Evolutionary conservation across 2,888 invertebrate genomes (phyloP).

Genomic region (Mythimna lalbum): DNA sequence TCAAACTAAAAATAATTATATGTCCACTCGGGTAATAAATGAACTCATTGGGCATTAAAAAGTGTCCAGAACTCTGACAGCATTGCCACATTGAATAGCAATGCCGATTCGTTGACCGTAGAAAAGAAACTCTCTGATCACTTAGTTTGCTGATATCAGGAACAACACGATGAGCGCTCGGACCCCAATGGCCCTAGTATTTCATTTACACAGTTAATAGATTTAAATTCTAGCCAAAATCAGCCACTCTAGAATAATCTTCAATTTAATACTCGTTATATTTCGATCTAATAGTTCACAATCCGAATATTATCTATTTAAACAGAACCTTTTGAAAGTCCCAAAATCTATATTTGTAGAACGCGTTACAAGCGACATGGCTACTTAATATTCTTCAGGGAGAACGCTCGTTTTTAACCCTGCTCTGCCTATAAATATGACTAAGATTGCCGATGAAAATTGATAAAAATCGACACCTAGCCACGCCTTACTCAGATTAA

Average conservation of each 20-base stretch:
- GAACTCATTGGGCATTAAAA: too few relatives aligned
- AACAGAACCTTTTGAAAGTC: slow-evolving; percentile 43
- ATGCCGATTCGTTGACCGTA: too few relatives aligned
- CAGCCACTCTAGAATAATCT: slow-evolving; percentile 15
- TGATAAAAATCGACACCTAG: slow-evolving; percentile 66
- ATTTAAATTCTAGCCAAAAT: neutral
- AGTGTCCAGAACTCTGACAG: too few relatives aligned
- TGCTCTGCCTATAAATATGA: slow-evolving; percentile 61
- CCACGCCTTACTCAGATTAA: slow-evolving; percentile 60
- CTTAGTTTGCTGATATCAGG: too few relatives aligned
- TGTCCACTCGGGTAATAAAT: too few relatives aligned
- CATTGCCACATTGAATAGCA: too few relatives aligned
- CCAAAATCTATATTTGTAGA: slow-evolving; percentile 57
- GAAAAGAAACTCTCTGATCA: too few relatives aligned
- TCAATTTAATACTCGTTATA: slow-evolving; percentile 28
- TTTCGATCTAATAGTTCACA: slow-evolving; percentile 21
- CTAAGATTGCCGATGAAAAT: slow-evolving; percentile 63
- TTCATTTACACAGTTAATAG: neutral
- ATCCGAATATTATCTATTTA: slow-evolving; percentile 36
- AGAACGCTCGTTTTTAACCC: slow-evolving; percentile 60
- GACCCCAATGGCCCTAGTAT: too few relatives aligned
- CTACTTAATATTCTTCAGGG: slow-evolving; percentile 61
- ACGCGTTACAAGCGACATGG: slow-evolving; percentile 37
- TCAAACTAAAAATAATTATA: too few relatives aligned
- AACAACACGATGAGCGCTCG: too few relatives aligned